Conservation (phyloP, 2,888 invertebrate species). For the Antheraea assamensis region DNA sequence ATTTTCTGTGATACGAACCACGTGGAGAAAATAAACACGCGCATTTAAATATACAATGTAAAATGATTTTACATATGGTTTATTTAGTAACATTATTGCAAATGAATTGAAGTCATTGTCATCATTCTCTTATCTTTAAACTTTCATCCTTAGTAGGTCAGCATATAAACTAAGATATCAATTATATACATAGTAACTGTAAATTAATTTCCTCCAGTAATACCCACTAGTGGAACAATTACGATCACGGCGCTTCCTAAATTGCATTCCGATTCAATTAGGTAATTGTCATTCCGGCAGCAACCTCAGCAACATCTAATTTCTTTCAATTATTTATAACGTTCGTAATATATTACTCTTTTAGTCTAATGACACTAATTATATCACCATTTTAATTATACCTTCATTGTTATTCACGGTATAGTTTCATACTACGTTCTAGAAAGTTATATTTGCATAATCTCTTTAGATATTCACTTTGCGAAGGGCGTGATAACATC, state of each 20-base stretch:
- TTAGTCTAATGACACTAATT: not conserved
- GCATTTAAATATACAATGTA: not conserved
- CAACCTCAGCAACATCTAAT: slow-evolving; percentile 8
- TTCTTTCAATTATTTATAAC: slow-evolving; percentile 12
- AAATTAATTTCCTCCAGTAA: slow-evolving; percentile 17
- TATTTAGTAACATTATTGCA: slow-evolving; percentile 10
- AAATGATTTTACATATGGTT: not conserved
- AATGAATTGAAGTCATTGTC: not conserved
- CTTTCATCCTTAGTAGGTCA: not conserved
- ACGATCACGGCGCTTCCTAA: slow-evolving; percentile 3
- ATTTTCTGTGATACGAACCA: not conserved
- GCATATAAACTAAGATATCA: not conserved
- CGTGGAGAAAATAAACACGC: not conserved
- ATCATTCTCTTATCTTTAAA: not conserved
- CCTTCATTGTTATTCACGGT: not conserved
- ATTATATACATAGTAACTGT: slow-evolving; percentile 9
- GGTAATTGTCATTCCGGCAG: slow-evolving; percentile 18
- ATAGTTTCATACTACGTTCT: not conserved
- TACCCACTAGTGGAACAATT: slow-evolving; percentile 5
- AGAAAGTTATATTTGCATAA: not conserved
- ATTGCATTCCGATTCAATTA: slow-evolving; percentile 22
- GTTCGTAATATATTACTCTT: not conserved
- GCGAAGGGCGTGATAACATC: not conserved
- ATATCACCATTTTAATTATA: not conserved
- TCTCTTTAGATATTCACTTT: not conserved